Evolutionary conservation across 1,140 invertebrate species (phyloP).

Genomic region (Stegodyphus dumicola): DNA sequence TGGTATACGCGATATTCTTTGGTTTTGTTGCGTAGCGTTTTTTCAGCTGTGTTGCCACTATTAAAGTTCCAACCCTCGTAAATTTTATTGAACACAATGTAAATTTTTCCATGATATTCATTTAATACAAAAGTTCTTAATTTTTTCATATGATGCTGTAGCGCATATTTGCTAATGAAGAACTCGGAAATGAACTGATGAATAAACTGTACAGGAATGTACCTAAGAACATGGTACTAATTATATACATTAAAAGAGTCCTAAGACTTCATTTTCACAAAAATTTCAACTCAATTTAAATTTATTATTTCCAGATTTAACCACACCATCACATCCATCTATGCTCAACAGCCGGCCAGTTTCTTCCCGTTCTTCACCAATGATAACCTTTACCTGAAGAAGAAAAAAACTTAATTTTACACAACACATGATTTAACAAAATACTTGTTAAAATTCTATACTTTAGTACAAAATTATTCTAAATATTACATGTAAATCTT

Average conservation of each 20-base stretch:
- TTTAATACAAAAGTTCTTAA: too few relatives aligned
- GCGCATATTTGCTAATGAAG: too few relatives aligned
- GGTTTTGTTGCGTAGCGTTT: too few relatives aligned
- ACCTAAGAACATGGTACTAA: too few relatives aligned
- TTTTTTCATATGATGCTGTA: too few relatives aligned
- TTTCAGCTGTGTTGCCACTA: too few relatives aligned
- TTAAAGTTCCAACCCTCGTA: too few relatives aligned
- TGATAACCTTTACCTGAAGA: slow-evolving; percentile 86
- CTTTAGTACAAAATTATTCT: neutral
- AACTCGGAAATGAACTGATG: too few relatives aligned
- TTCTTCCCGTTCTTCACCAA: slow-evolving; percentile 89
- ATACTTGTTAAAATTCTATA: neutral
- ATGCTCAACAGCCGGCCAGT: slow-evolving; percentile 88
- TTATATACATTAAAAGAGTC: neutral
- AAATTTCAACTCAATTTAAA: slow-evolving; percentile 78
- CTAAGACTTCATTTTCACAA: slow-evolving; percentile 73
- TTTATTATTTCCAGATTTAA: slow-evolving; percentile 75
- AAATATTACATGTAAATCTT: neutral
- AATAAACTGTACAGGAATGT: too few relatives aligned
- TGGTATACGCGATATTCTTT: too few relatives aligned
- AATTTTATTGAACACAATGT: too few relatives aligned
- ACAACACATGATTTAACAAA: neutral
- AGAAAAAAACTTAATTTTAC: slow-evolving; percentile 44
- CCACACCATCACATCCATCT: slow-evolving; percentile 83
- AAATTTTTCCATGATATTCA: too few relatives aligned